phyloP scores from a whole-genome alignment of 2,888 invertebrate species.

The Drosophila siamana region DNA sequence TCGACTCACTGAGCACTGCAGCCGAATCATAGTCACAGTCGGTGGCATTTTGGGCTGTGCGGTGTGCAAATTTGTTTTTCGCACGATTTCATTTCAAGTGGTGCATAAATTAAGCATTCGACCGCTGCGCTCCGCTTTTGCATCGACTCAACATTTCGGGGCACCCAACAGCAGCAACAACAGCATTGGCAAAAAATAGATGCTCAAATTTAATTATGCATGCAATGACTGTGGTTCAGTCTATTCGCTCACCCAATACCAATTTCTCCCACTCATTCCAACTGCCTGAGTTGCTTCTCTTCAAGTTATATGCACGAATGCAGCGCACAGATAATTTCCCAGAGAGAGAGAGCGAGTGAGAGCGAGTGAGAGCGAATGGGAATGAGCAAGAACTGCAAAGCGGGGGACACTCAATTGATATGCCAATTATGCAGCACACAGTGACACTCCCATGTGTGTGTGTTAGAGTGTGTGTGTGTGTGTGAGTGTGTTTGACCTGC shows the following conservation, averaged over 20 bases:
- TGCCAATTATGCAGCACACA: constrained; percentile 65
- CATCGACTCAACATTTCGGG: constrained; percentile 43
- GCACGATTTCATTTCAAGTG: constrained; percentile 73
- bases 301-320: constrained; percentile 20
- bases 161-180: neutral
- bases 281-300: neutral
- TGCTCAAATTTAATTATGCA: constrained; percentile 53
- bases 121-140: neutral
- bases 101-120: constrained; percentile 68
- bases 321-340: constrained; percentile 26
- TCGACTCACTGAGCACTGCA: constrained; percentile 30
- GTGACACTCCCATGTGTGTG: constrained; percentile 50
- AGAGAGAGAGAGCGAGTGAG: neutral
- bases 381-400: neutral
- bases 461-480: constrained; percentile 13
- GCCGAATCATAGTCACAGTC: neutral
- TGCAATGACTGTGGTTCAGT: constrained; percentile 32
- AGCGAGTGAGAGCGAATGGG: neutral
- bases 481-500: constrained; percentile 58
- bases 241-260: neutral
- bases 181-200: neutral
- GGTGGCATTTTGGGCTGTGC: constrained; percentile 38
- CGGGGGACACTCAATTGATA: constrained; percentile 54
- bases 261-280: neutral
- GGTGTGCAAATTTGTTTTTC: constrained; percentile 71